phyloP scores from a whole-genome alignment of 2,888 invertebrate genomes.

The Nomada fucata region DNA sequence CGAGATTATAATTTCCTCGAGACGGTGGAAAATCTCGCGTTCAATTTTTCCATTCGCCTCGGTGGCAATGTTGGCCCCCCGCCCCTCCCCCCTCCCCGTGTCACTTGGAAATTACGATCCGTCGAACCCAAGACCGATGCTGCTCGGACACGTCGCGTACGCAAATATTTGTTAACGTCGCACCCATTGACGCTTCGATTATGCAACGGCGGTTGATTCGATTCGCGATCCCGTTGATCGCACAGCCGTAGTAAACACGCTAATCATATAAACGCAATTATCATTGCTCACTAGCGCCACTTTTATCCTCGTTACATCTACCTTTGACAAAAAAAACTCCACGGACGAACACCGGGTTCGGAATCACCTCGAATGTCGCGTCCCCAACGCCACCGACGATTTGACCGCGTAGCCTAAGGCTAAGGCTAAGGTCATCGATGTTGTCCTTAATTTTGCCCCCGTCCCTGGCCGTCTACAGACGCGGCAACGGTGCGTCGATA shows the following conservation, averaged over 20 bases:
- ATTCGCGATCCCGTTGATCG: slow-evolving; percentile 6
- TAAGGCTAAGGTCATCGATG: neutral
- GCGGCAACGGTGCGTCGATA: neutral
- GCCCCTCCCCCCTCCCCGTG: too few relatives aligned
- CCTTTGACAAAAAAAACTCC: neutral
- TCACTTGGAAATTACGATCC: neutral
- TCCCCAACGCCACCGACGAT: neutral
- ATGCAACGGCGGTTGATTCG: neutral
- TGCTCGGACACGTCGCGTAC: neutral
- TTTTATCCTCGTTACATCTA: neutral
- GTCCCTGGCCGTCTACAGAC: neutral
- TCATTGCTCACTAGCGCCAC: neutral
- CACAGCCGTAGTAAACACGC: slow-evolving; percentile 7
- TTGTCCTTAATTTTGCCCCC: slow-evolving; percentile 2
- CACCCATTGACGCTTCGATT: slow-evolving; percentile 1
- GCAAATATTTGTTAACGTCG: neutral
- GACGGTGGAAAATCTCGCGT: too few relatives aligned
- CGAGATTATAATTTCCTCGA: too few relatives aligned
- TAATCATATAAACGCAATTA: slow-evolving; percentile 4
- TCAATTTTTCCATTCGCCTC: too few relatives aligned
- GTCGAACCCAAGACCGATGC: neutral
- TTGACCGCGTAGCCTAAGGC: neutral
- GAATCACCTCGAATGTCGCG: neutral
- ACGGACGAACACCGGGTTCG: neutral
- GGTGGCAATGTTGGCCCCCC: too few relatives aligned